Evolutionary conservation across 2,797 vertebrate genomes (phyloP).

Genomic region (Spinus olivaceus): DNA sequence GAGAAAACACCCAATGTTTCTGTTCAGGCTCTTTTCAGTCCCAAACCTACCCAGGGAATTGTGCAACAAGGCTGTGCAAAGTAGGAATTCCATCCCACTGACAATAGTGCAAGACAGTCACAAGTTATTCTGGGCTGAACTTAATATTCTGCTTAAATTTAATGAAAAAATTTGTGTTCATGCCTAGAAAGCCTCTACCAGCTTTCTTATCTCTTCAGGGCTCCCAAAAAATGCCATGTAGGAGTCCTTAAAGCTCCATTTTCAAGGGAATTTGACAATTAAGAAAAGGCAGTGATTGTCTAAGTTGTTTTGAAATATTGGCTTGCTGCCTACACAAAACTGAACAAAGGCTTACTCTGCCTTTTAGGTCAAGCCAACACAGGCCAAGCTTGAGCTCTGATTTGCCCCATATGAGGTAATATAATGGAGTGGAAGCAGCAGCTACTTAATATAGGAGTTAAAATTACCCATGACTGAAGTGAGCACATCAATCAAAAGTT

Average conservation of each 20-base stretch:
- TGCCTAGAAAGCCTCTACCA: conserved; percentile 46
- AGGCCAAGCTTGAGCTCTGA: conserved; percentile 69
- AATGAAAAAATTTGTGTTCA: not conserved
- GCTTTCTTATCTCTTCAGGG: conserved; percentile 30
- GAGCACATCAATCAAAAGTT: conserved; percentile 91
- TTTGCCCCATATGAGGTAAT: conserved; percentile 84
- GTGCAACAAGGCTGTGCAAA: not conserved
- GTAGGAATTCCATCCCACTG: not conserved
- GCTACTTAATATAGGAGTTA: conserved; percentile 90
- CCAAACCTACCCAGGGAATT: not conserved
- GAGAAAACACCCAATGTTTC: not conserved
- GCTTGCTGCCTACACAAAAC: conserved; percentile 69
- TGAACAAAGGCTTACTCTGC: conserved; percentile 72
- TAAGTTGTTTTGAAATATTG: conserved; percentile 80
- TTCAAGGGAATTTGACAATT: conserved; percentile 80
- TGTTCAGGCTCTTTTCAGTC: not conserved
- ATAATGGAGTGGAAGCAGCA: conserved; percentile 82
- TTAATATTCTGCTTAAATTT: conserved; percentile 22
- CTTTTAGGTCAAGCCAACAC: conserved; percentile 67
- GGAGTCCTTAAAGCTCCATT: conserved; percentile 66
- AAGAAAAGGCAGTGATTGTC: conserved; percentile 78
- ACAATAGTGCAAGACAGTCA: not conserved
- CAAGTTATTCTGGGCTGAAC: not conserved
- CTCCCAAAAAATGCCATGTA: not conserved
- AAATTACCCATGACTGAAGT: conserved; percentile 91